Base-by-base conservation (phyloP, 2,797 vertebrate species). In the Semotilus atromaculatus region DNA sequence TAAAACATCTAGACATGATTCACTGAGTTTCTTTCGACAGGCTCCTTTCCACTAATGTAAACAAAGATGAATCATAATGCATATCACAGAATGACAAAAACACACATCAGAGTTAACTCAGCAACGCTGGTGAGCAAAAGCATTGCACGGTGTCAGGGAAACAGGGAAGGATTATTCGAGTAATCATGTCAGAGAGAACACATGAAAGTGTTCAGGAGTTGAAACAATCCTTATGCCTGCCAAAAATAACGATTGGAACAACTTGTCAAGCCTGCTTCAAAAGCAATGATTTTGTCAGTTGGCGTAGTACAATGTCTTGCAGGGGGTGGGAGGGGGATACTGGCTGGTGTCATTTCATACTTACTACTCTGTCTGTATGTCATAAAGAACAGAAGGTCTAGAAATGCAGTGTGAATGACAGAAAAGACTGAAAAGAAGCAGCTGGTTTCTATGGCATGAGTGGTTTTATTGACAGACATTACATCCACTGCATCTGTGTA, bases 1-100 rank as follows among this genome's bases (percentile, higher is more conserved):
- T 36, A 66, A 43, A 51, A 48, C 68, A 31, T 19, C 0, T 4
- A 71, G 38, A 72, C 23, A 29, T 14, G 53, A 60, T 38, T 72
- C n/a, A 62, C 11, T 14, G 62, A 78, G 3, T 34, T 43, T 13
- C 38, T 73, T 80, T 81, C 38, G 16, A 43, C 60, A 81, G 40
- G 38, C 16, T 74, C 66, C 70, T 31, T 55, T 81, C 62, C 60
- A 73, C 60, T 43, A 75, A 67, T 80, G 60, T 66, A 81, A 75
- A 74, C 78, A 81, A 31, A 14, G 70, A 67, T 85, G 45, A 75
- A 81, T 81, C 70, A 85, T 64, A 55, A 75, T 68, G 45, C 45
- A 66, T 81, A 58, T 81, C 70, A 81, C 62, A 85, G 55, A 81
- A 67, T 80, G 78, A 81, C 84, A 85, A 85, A 85, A 81, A 74